Evolutionary conservation across 2,888 invertebrate species (phyloP).

Genomic region (Ferrisia virgata): DNA sequence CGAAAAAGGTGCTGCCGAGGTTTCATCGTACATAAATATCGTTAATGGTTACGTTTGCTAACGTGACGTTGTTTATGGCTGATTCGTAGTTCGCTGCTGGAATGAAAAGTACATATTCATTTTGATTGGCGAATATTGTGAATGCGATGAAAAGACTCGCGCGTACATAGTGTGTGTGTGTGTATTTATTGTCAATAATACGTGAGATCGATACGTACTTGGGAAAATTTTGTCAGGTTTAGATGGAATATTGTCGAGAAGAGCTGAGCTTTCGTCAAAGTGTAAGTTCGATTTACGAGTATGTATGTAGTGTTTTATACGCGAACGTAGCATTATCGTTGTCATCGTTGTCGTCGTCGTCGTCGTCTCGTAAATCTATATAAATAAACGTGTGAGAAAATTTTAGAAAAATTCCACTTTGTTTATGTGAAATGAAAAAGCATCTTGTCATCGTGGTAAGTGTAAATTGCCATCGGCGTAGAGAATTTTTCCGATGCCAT

Average conservation of each 20-base stretch:
- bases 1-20: not conserved
- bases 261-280: not conserved
- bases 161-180: too few species aligned
- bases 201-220: too few species aligned
- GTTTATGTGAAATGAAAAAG: not conserved
- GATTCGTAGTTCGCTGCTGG: not conserved
- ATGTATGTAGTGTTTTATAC: too few species aligned
- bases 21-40: slow-evolving; percentile 9
- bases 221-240: too few species aligned
- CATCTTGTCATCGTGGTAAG: too few species aligned
- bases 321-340: too few species aligned
- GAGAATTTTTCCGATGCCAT: not conserved
- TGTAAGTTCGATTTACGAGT: not conserved
- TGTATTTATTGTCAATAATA: too few species aligned
- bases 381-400: not conserved
- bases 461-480: not conserved
- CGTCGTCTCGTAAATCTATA: too few species aligned
- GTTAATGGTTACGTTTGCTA: slow-evolving; percentile 3
- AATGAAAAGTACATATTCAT: not conserved
- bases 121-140: not conserved
- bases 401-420: too few species aligned
- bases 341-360: too few species aligned
- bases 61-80: not conserved
- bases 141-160: not conserved
- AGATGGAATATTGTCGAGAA: not conserved